These are phyloP conservation scores for Acrossocheilus fasciatus DNA, from an alignment of 2,797 vertebrate genomes.

Conservation along the genomic window DNA sequence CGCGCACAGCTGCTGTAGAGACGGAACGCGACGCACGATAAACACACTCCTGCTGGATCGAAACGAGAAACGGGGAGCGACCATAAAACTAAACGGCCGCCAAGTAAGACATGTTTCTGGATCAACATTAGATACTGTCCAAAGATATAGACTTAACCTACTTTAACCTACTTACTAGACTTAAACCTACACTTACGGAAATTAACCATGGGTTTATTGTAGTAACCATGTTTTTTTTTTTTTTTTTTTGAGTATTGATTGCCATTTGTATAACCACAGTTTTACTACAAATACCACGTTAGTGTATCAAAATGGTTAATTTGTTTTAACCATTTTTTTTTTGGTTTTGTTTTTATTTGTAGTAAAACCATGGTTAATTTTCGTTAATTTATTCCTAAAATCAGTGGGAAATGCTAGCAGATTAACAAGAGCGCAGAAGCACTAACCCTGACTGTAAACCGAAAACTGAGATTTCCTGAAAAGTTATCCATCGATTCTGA, in stretches of 20 bases:
- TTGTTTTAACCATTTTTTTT: too few species aligned
- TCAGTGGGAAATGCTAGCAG: background rate
- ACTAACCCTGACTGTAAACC: too few species aligned
- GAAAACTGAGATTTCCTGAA: too few species aligned
- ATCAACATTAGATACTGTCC: too few species aligned
- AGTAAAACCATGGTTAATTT: background rate
- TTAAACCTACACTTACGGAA: background rate
- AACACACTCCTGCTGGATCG: background rate
- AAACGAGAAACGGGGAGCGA: conserved; percentile 1
- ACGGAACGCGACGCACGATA: conserved; percentile 31
- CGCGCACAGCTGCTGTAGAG: background rate
- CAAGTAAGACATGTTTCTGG: too few species aligned
- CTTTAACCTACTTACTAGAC: too few species aligned
- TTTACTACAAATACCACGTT: background rate
- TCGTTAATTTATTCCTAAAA: background rate
- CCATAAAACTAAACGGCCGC: background rate
- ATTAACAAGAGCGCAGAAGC: background rate
- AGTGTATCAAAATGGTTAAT: too few species aligned
- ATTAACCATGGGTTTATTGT: background rate
- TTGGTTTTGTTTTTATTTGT: background rate
- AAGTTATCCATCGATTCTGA: background rate
- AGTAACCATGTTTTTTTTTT: too few species aligned
- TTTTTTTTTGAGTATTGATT: too few species aligned
- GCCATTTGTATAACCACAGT: background rate
- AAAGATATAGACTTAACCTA: too few species aligned